A percentile compares a stretch with the other conserved stretches of the same genome.
phyloP scores from a whole-genome alignment of 92 coral and sea anemone genomes.

The Blastomussa wellsi region DNA sequence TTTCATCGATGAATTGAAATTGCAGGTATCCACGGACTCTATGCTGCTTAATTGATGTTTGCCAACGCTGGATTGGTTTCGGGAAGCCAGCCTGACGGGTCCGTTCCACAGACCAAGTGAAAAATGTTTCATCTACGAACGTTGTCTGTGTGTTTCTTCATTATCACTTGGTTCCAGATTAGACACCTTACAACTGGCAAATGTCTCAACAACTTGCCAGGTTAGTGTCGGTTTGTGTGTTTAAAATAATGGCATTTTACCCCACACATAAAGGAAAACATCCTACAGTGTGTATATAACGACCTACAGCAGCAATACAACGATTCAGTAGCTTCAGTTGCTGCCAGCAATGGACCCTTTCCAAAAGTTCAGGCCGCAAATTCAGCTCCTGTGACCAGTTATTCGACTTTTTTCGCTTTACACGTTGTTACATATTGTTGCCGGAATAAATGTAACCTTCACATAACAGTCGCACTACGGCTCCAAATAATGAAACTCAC shows the following conservation, averaged over 20 bases:
- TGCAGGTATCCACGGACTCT: not conserved
- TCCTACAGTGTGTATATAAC: not conserved
- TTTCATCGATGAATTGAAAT: slow-evolving; percentile 8
- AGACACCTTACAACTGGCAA: slow-evolving; percentile 1
- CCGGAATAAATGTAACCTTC: not conserved
- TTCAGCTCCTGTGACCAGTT: not conserved
- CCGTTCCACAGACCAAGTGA: not conserved
- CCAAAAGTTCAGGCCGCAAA: not conserved
- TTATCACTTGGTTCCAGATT: slow-evolving; percentile 4
- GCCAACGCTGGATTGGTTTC: slow-evolving; percentile 22
- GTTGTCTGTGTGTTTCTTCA: not conserved
- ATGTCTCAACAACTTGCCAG: slow-evolving; percentile 25
- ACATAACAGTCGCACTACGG: not conserved
- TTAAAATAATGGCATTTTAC: not conserved
- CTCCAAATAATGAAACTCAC: not conserved
- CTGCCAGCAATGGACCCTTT: not conserved
- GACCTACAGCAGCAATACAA: not conserved
- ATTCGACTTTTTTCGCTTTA: not conserved
- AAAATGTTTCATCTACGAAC: not conserved
- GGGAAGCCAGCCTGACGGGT: slow-evolving; percentile 16
- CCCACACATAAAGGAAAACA: not conserved
- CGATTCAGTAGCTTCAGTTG: not conserved
- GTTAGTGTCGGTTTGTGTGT: not conserved
- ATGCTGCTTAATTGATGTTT: slow-evolving; percentile 37
- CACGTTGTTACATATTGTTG: not conserved